A percentile compares a stretch with the other conserved stretches of the same genome.
These are phyloP conservation scores for Dysidea cf. avara DNA, from an alignment of 37 sponge, comb jelly and placozoan genomes.

Conservation along the genomic window DNA sequence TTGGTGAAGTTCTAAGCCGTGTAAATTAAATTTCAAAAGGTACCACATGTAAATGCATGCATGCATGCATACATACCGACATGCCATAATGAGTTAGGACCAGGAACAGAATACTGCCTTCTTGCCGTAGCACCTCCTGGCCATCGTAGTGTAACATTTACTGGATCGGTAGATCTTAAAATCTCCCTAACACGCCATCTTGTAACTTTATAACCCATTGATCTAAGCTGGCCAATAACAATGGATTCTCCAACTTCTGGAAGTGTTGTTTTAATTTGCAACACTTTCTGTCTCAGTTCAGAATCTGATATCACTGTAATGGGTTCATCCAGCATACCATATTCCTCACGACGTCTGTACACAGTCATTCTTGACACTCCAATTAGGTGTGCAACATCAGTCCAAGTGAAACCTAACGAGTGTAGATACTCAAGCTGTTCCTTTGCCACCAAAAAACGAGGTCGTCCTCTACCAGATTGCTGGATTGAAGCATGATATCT, in stretches of 20 bases:
- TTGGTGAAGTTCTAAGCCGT: no score
- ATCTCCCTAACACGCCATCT: constrained; percentile 17
- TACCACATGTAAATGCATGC: no score
- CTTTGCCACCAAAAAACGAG: no score
- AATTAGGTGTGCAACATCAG: no score
- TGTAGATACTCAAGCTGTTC: constrained; percentile 38
- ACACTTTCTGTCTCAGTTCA: no score
- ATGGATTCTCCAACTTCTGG: constrained; percentile 35
- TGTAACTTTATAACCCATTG: constrained; percentile 39
- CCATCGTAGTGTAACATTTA: constrained; percentile 34
- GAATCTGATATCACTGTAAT: background rate
- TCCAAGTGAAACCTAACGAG: constrained; percentile 52
- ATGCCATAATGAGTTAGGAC: no score
- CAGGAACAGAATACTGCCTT: constrained; percentile 53
- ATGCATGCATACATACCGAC: no score
- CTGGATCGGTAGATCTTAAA: constrained; percentile 25
- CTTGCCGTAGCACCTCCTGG: constrained; percentile 5
- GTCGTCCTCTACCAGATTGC: no score
- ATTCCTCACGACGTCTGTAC: constrained; percentile 39
- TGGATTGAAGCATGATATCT: no score
- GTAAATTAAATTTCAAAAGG: no score
- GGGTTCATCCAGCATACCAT: background rate
- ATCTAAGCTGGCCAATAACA: constrained; percentile 21
- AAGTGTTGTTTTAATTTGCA: no score
- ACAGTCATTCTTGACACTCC: constrained; percentile 38